Base-by-base conservation (phyloP, 2,797 vertebrate species). In the Xenopus petersii region DNA sequence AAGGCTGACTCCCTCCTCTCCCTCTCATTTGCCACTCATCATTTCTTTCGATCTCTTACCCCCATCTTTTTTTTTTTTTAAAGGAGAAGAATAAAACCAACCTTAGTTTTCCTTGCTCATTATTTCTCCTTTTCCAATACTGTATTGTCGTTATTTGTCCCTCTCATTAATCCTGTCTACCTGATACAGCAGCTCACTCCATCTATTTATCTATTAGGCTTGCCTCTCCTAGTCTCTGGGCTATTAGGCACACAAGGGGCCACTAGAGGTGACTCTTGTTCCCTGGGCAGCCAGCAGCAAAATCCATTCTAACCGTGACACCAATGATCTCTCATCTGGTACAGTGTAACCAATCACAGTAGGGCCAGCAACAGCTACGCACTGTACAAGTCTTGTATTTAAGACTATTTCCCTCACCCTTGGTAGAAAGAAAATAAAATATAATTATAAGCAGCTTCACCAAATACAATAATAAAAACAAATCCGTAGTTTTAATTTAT, bases 131-230 rank as follows among this genome's bases (percentile, higher is more conserved):
- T 69, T 78, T 56, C 46, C 75, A 71, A 66, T 79, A 71, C 62
- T 61, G 77, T 61, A 70, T 30, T 74, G 73, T 71, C 77, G 65
- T 75, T 79, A 75, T 75, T 79, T 79, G 67, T 75, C 60, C 61
- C 67, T 70, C 60, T 79, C 72, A 74, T 75, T 79, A 74, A 70
- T 78, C 59, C 75, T 73, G 75, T 64, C 75, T 77, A 68, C 75
- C 77, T 74, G 77, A 51, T 70, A 58, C 42, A 67, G 56, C 60
- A 71, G 70, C 66, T 70, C 21, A 30, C 15, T 79, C 66, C 62
- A 33, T 69, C 65, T 79, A 69, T 79, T 74, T 73, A 73, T 74
- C 69, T 77, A 77, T 72, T 73, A 68, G 12, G 66, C 75, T 59
- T 68, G 49, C 66, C 64, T 78, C 70, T 69, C 64, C 51, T 42